Base-by-base conservation (phyloP, 2,888 invertebrate species). In the Pyrochroa serraticornis region DNA sequence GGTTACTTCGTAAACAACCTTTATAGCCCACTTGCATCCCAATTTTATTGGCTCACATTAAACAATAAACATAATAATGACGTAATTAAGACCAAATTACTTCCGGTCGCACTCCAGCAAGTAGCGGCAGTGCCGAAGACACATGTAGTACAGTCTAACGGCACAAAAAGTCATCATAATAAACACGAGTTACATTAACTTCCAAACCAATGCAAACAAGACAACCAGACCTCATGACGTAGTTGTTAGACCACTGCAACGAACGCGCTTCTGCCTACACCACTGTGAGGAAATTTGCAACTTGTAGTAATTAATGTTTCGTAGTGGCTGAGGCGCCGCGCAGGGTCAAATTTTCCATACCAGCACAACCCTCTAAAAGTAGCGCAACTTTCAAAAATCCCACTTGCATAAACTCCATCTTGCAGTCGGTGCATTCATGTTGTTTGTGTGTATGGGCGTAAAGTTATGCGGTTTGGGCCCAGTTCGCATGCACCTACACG, bases 381-480 rank as follows among this genome's bases (percentile, higher is more conserved):
- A 22, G 22, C 22, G 22, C 22, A 22, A 22, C 22, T 22, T 22
- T 22, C 22, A 22, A 22, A 22, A 22, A 22, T 3, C 22, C 22
- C 22, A 22, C 22, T 22, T 22, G 22, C 22, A 22, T 22, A 22
- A 22, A 22, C 22, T 22, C 5, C 22, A 22, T 22, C 22, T 22
- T 22, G 22, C 22, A 22, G 22, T 22, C 22, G 22, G 22, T 22
- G 22, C 22, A 22, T 5, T 22, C 22, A 5, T 22, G 22, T 22
- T 22, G 22, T 22, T 22, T 22, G 22, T 22, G 22, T 22, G 43
- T 10, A 43, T 43, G 43, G 43, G 43, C 32, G 43, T 32, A 12
- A 12, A 43, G 33, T 43, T 43, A 43, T 43, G 43, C 43, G n/a
- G 43, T 43, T 43, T 43, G n/a, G 22, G 22, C 32, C 32, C 10